Evolutionary conservation across 64 coral and sea anemone genomes (phyloP).

Genomic region (Hydrozoanthus tunicans): DNA sequence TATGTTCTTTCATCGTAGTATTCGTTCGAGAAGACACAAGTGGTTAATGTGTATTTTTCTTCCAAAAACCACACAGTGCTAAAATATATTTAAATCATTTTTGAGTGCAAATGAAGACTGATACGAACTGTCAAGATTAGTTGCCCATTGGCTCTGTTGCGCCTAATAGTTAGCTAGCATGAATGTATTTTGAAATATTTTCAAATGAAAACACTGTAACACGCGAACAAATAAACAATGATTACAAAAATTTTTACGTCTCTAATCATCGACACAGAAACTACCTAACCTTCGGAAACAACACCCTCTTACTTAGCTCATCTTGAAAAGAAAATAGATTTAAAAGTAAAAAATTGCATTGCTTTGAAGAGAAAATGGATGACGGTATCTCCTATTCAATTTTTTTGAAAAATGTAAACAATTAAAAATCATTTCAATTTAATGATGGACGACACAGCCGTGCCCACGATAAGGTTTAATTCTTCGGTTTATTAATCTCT

Average conservation of each 20-base stretch:
- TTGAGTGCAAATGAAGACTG: constrained; percentile 45
- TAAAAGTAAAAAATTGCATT: constrained; percentile 15
- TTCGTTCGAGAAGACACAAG: background rate
- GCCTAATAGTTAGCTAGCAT: background rate
- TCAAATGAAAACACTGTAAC: background rate
- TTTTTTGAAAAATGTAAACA: constrained; percentile 20
- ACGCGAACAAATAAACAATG: background rate
- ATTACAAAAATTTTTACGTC: no score
- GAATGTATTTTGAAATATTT: background rate
- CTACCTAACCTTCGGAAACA: background rate
- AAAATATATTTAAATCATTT: constrained; percentile 20
- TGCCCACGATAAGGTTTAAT: background rate
- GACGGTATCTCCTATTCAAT: background rate
- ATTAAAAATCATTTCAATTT: constrained; percentile 17
- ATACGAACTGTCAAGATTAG: constrained; percentile 14
- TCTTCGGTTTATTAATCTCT: background rate
- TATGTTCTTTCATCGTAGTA: background rate
- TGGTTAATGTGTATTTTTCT: background rate
- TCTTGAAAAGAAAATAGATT: background rate
- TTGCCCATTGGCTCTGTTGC: background rate
- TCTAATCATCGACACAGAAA: background rate
- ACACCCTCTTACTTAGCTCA: background rate
- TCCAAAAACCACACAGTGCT: background rate
- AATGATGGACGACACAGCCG: background rate
- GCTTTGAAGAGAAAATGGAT: constrained; percentile 14